These are phyloP conservation scores for Apocheima hispidaria DNA, from an alignment of 2,888 invertebrate species.

Conservation along the genomic window DNA sequence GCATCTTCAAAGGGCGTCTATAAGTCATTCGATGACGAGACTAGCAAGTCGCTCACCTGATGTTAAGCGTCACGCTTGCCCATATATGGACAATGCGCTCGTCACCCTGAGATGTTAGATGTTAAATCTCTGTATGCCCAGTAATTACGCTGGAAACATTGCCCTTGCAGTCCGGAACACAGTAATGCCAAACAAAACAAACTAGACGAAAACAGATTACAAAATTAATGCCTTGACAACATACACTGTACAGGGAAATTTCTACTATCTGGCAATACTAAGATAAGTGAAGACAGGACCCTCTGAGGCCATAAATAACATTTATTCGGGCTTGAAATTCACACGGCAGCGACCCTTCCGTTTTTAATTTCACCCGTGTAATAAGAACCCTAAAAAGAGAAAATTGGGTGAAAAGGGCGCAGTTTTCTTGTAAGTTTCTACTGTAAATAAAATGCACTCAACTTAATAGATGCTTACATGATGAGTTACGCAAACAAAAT, in stretches of 20 bases:
- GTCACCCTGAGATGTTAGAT: too few relatives aligned
- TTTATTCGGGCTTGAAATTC: conserved; percentile 62
- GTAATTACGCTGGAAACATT: too few relatives aligned
- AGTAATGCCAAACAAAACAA: background rate
- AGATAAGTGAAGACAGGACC: conserved; percentile 50
- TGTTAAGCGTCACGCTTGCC: too few relatives aligned
- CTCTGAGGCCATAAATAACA: conserved; percentile 65
- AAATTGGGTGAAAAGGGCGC: conserved; percentile 23
- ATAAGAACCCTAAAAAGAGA: conserved; percentile 31
- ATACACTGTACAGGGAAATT: background rate
- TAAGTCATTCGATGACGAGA: too few relatives aligned
- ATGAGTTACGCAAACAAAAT: too few relatives aligned
- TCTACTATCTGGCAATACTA: conserved; percentile 15
- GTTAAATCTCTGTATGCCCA: too few relatives aligned
- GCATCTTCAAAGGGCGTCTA: too few relatives aligned
- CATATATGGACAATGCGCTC: too few relatives aligned
- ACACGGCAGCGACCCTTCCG: conserved; percentile 47
- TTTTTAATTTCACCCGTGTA: conserved; percentile 43
- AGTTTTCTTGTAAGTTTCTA: conserved; percentile 5
- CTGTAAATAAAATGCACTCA: too few relatives aligned
- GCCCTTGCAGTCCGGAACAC: too few relatives aligned
- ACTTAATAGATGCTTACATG: too few relatives aligned
- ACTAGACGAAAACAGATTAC: background rate
- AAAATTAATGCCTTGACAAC: background rate
- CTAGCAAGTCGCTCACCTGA: too few relatives aligned